phyloP scores from a whole-genome alignment of 2,113 vertebrate species.

The Anhinga anhinga region DNA sequence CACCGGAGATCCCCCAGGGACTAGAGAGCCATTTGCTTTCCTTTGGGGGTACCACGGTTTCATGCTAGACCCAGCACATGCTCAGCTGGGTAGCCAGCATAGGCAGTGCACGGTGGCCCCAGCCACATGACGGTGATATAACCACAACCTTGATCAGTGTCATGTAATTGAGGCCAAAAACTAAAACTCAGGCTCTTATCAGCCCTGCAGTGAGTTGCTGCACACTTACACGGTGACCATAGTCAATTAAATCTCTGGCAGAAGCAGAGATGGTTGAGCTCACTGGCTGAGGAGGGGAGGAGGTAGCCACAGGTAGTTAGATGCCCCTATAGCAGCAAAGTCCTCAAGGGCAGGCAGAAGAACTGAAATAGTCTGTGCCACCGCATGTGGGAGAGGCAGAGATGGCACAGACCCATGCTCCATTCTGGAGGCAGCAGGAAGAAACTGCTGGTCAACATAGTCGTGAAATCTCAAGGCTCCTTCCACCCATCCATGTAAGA shows the following conservation, averaged over 20 bases:
- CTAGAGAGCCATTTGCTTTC: rapidly evolving
- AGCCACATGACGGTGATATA: not conserved
- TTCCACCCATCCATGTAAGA: not conserved
- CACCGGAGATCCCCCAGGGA: not conserved
- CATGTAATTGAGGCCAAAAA: not conserved
- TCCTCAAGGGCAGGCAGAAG: not conserved
- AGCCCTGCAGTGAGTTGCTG: not conserved
- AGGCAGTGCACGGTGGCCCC: not conserved
- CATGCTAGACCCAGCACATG: rapidly evolving
- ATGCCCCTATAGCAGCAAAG: not conserved
- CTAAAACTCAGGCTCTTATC: not conserved
- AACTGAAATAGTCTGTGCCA: not conserved
- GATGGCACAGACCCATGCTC: not conserved
- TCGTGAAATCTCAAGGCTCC: not conserved
- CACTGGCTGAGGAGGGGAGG: not conserved
- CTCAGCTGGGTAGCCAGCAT: not conserved
- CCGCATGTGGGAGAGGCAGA: rapidly evolving
- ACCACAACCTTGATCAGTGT: not conserved
- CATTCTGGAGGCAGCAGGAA: not conserved
- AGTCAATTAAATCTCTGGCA: not conserved
- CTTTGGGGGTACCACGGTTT: not conserved
- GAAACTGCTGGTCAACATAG: not conserved
- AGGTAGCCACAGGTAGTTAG: not conserved
- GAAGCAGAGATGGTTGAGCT: not conserved
- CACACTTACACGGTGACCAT: not conserved